Conservation (phyloP, 2,888 invertebrate genomes). For the Ochropacha duplaris region DNA sequence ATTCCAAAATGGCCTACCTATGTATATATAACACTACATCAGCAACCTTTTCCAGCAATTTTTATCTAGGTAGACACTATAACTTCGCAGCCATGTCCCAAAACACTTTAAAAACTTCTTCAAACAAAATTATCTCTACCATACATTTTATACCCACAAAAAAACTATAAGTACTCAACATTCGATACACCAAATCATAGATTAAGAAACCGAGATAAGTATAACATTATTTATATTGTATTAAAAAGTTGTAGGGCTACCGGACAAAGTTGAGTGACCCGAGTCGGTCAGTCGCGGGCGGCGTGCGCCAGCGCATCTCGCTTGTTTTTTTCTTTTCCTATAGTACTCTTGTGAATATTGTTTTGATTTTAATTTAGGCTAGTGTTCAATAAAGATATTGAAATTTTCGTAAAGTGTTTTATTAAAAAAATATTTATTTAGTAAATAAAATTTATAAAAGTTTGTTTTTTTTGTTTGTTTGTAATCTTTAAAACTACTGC, state of each 20-base stretch:
- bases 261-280: slow-evolving; percentile 64
- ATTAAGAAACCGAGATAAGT: slow-evolving; percentile 39
- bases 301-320: slow-evolving; percentile 43
- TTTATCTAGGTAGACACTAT: too few relatives aligned
- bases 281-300: slow-evolving; percentile 36
- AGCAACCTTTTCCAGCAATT: too few relatives aligned
- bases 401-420: too few relatives aligned
- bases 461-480: too few relatives aligned
- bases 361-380: slow-evolving; percentile 4
- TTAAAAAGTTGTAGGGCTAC: slow-evolving; percentile 62
- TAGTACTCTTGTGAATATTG: slow-evolving; percentile 3
- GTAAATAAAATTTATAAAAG: too few relatives aligned
- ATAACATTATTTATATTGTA: slow-evolving; percentile 58
- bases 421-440: too few relatives aligned
- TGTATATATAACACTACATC: too few relatives aligned
- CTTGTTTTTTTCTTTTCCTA: slow-evolving; percentile 25
- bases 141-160: not conserved
- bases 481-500: too few relatives aligned
- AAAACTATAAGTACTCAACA: not conserved
- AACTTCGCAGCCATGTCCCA: not conserved
- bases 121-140: not conserved
- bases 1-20: too few relatives aligned
- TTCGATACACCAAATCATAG: slow-evolving; percentile 21
- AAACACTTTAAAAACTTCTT: not conserved
- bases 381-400: not conserved